phyloP scores from a whole-genome alignment of 2,797 vertebrate genomes.

The Leuciscus waleckii region DNA sequence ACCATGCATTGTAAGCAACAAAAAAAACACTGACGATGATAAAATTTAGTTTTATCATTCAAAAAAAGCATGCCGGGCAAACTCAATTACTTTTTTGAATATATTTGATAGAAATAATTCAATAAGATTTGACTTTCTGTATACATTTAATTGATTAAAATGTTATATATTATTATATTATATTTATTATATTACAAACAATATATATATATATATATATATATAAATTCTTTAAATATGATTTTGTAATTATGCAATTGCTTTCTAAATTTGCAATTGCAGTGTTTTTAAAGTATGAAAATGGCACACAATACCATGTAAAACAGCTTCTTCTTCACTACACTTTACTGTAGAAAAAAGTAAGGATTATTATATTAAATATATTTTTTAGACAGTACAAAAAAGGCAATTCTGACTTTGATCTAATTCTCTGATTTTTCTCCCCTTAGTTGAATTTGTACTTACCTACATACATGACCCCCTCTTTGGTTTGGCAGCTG shows the following conservation, averaged over 20 bases:
- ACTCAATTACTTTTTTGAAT: background rate
- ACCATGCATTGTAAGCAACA: background rate
- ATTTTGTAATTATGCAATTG: background rate
- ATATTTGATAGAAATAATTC: background rate
- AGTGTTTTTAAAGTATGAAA: background rate
- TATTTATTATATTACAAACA: background rate
- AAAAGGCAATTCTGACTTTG: background rate
- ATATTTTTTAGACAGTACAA: background rate
- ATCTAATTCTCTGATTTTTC: background rate
- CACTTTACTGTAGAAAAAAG: background rate
- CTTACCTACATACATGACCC: constrained; percentile 93
- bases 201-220: too few relatives aligned
- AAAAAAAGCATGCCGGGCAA: background rate
- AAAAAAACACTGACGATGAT: background rate
- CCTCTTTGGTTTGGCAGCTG: constrained; percentile 97
- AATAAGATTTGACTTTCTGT: background rate
- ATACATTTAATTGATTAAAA: background rate
- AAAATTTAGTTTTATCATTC: background rate
- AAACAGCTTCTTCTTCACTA: background rate
- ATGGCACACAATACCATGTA: background rate
- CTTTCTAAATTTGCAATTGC: background rate
- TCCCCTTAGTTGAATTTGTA: constrained; percentile 23
- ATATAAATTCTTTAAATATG: background rate
- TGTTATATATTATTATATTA: background rate
- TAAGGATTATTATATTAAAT: background rate